Evolutionary conservation across 1,140 invertebrate genomes (phyloP), one percentile per base, ranked within the genome.

Genomic region (Notospermus geniculatus): DNA sequence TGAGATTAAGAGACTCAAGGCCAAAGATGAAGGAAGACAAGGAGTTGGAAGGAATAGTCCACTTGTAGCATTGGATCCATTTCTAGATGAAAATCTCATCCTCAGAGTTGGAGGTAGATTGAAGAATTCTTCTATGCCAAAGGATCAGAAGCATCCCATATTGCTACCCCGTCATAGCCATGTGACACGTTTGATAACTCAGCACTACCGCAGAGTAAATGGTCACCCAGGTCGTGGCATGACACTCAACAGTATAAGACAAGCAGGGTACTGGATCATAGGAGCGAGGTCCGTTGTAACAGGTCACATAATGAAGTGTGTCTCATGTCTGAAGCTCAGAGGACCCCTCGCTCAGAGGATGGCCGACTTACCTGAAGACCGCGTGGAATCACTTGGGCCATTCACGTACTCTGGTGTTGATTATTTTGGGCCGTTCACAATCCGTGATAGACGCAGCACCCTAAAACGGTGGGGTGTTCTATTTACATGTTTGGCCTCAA

Each of bases 91-190:
- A 32, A 11, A 56, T 13, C 22, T 22, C 11, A 17, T 56, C 7
- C 15, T 56, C 22, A 27, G 54, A 27, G 29, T 56, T 11, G 54
- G 54, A 29, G 54, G 50, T 17, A 15, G 50, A 17, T 53, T 53
- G 22, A 53, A 22, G 15, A 23, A 13, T 17, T 13, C 9, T 23
- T 17, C 15, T 22, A 53, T 53, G 9, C 11, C 22, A 52, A 53
- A 46, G 52, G 54, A n/a, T 55, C 32, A 13, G 63, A 39, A 23
- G 54, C n/a, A n/a, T n/a, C n/a, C n/a, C n/a, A n/a, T n/a, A n/a
- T n/a, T n/a, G n/a, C n/a, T n/a, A n/a, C n/a, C n/a, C n/a, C n/a
- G n/a, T n/a, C n/a, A n/a, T n/a, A n/a, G n/a, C n/a, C n/a, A n/a
- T n/a, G n/a, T n/a, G n/a, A n/a, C n/a, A n/a, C n/a, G n/a, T n/a